Base-by-base conservation (phyloP, 2,113 vertebrate genomes). In the Rhinoderma darwinii region DNA sequence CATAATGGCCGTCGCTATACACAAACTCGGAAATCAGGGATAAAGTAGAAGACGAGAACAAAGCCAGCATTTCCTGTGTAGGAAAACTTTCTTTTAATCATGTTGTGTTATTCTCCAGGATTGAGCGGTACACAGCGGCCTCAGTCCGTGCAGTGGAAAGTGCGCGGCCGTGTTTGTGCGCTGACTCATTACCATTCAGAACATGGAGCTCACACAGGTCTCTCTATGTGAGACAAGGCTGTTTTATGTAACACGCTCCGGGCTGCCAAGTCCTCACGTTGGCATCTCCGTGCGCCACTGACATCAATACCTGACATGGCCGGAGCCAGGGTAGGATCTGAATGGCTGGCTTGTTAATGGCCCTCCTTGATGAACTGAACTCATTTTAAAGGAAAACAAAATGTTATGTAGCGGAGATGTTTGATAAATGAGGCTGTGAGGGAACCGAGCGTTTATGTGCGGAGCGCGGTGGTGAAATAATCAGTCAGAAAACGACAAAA, bases 251-350 rank as follows among this genome's bases (percentile, higher is more conserved):
- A 59, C 39, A 35, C 8, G 20, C 43, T 25, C 15, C 2, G 1
- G 77, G 63, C 63, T 86, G 84, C 84, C 84, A 86, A 87, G 66
- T 61, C 66, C 85, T 74, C 66, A 82, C 68, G 78, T 68, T 87
- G 85, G 85, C 85, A 82, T 87, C 77, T 30, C 68, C 30, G 68
- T 59, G 50, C 18, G 30, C 78, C 39, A 37, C 85, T 87, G 85
- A 87, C 85, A 87, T 87, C 85, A 87, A 87, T 87, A 72, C 78
- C 85, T 73, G 78, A 82, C 85, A 74, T 81, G 18, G 66, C 63
- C 50, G 47, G 85, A 81, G 85, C 85, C 85, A 86, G 84, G 12
- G 25, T 12, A 43, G 35, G 37, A 73, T 56, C 78, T 87, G 27
- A 87, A 87, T 82, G 78, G 2, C 68, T 1, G n/a, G 51, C 78